Base-by-base conservation (phyloP, 2,797 vertebrate species). In the Vipera ursinii region DNA sequence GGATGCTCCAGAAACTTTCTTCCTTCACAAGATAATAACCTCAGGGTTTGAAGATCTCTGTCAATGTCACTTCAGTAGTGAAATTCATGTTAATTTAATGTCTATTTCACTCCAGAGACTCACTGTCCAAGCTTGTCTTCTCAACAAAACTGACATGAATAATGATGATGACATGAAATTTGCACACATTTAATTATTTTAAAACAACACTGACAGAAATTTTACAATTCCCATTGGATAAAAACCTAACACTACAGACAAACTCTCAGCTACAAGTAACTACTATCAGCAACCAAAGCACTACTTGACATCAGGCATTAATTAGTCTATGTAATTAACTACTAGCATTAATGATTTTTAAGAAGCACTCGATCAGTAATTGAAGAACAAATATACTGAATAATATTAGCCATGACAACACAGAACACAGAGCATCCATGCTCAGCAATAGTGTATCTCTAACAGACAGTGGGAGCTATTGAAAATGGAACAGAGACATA, bases 101-200 rank as follows among this genome's bases (percentile, higher is more conserved):
- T 90, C 89, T 85, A 60, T 61, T 85, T 90, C 69, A 90, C 90
- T 90, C 90, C 26, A 86, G 90, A 90, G 90, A 90, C 90, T 85
- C 24, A 51, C 24, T 90, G 38, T 90, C 73, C 90, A 90, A 90
- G 90, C 73, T 78, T 90, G 73, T 85, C 51, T 85, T 57, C 57
- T 44, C 73, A 90, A 85, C 56, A 17, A 90, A 90, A 90, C 56
- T 90, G 90, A 90, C 24, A 61, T 90, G 73, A 90, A 85, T 90
- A 89, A 65, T 87, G 82, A 92, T 86, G 32, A 90, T 90, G 89
- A 93, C 89, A 73, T 87, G 55, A 93, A 73, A 90, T 78, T 93
- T 38, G 53, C 48, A 87, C 53, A 59, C 44, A 60, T 90, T 51
- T 93, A 87, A 90, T 60, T 90, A 90, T 90, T 73, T 86, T 57